Evolutionary conservation across 2,113 vertebrate species (phyloP), one percentile per base, ranked within the genome.

Genomic region (Daubentonia madagascariensis): DNA sequence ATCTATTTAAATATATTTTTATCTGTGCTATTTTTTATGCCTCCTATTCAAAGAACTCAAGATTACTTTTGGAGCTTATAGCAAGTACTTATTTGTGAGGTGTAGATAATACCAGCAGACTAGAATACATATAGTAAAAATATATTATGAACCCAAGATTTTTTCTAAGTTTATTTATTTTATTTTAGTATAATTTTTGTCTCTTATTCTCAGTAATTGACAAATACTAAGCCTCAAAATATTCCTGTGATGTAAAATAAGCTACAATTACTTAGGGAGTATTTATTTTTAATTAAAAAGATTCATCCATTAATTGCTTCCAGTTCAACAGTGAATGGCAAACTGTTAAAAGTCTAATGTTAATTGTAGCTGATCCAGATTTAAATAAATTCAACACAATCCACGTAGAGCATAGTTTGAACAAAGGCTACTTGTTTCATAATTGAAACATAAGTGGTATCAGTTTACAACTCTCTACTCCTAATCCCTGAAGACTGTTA

Each of bases 251-350:
- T 48, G 8, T 76, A 86, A 79, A 81, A 73, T 48, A 88, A 83
- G 9, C 30, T 98, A 48, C 0, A 91, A 43, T 86, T 86, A 63
- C 28, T 91, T 87, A 73, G 4, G 6, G 72, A 78, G 8, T 40
- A 91, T 94, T 96, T 92, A 50, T 45, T 97, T 97, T 96, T 68
- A 95, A 90, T 94, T 88, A 57, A 96, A 94, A 94, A 45, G 30
- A 40, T 81, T 35, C 6, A 93, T 91, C 22, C 1, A 50, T 92
- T 91, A 94, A 86, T 96, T 65, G 30, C 73, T 89, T 89, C 20
- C 1, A 65, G 54, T 86, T 93, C 18, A 63, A 22, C 5, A 48
- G 35, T 84, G 54, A 35, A 91, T 63, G 18, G 0, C 1, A 84
- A 91, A 1, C n/a, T 86, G 14, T 25, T 63, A 30, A 91, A 97